Conservation (phyloP, 92 coral and sea anemone species). For the Palythoa heliodiscus region DNA sequence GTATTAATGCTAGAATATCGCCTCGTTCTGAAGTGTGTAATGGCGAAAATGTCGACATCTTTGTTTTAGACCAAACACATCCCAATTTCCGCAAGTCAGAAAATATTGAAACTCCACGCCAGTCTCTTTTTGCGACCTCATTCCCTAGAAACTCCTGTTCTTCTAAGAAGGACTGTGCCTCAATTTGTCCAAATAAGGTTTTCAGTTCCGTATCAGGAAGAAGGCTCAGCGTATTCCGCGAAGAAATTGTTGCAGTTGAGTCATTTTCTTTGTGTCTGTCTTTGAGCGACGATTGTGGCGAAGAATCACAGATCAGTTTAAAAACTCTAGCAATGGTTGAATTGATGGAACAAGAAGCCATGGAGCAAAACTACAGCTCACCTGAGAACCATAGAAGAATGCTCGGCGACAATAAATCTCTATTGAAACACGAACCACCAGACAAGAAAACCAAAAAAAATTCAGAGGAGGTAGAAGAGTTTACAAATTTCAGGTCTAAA, state of each 20-base stretch:
- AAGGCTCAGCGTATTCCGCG: neutral
- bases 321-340: slow-evolving; percentile 68
- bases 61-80: slow-evolving; percentile 67
- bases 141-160: slow-evolving; percentile 28
- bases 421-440: neutral
- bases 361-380: neutral
- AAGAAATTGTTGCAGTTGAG: slow-evolving; percentile 19
- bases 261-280: slow-evolving; percentile 81
- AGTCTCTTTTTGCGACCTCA: slow-evolving; percentile 21
- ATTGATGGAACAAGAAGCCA: slow-evolving; percentile 57
- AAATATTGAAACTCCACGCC: slow-evolving; percentile 33
- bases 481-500: slow-evolving; percentile 12
- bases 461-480: neutral
- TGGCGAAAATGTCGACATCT: slow-evolving; percentile 29
- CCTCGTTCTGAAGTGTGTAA: neutral
- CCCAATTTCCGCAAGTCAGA: slow-evolving; percentile 49
- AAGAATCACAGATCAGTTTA: slow-evolving; percentile 67
- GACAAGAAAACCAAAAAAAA: neutral
- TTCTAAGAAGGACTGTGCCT: neutral
- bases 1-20: neutral
- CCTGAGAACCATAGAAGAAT: slow-evolving; percentile 4
- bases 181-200: neutral
- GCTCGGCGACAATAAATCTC: neutral
- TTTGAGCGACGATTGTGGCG: slow-evolving; percentile 69
- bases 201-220: neutral